A percentile compares a stretch with the other conserved stretches of the same genome.
These are phyloP conservation scores for Tenualosa thibaudeaui DNA, from an alignment of 2,797 vertebrate species.

Conservation along the genomic window DNA sequence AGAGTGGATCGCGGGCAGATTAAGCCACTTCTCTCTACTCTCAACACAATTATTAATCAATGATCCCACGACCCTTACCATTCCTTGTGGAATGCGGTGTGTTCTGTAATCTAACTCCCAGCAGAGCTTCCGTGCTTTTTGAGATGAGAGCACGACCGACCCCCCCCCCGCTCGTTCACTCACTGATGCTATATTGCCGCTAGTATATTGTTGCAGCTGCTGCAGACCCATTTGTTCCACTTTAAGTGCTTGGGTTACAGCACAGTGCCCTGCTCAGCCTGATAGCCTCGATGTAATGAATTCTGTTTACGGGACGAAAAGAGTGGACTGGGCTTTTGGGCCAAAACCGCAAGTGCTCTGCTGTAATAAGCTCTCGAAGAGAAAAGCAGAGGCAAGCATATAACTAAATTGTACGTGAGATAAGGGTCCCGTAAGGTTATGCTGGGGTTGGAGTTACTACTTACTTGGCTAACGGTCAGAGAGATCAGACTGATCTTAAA, in stretches of 20 bases:
- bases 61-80: not conserved
- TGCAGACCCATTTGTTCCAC: constrained; percentile 61
- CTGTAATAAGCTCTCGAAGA: constrained; percentile 36
- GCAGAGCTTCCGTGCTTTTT: constrained; percentile 34
- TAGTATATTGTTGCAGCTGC: constrained; percentile 55
- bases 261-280: constrained; percentile 32
- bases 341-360: constrained; percentile 22
- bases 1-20: not conserved
- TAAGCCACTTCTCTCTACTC: not conserved
- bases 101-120: constrained; percentile 37
- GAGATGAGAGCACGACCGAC: not conserved
- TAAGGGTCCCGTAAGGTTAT: not conserved
- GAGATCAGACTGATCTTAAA: not conserved
- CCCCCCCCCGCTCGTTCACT: no score
- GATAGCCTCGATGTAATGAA: constrained; percentile 51
- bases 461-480: not conserved
- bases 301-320: constrained; percentile 52
- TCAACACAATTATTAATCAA: not conserved
- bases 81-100: constrained; percentile 36
- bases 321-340: constrained; percentile 40
- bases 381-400: constrained; percentile 22
- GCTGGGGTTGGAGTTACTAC: not conserved
- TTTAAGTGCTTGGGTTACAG: constrained; percentile 51
- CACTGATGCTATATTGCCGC: not conserved
- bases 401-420: not conserved